These are phyloP conservation scores for Poeciliopsis retropinna DNA, from an alignment of 2,113 vertebrate genomes.

Conservation along the genomic window DNA sequence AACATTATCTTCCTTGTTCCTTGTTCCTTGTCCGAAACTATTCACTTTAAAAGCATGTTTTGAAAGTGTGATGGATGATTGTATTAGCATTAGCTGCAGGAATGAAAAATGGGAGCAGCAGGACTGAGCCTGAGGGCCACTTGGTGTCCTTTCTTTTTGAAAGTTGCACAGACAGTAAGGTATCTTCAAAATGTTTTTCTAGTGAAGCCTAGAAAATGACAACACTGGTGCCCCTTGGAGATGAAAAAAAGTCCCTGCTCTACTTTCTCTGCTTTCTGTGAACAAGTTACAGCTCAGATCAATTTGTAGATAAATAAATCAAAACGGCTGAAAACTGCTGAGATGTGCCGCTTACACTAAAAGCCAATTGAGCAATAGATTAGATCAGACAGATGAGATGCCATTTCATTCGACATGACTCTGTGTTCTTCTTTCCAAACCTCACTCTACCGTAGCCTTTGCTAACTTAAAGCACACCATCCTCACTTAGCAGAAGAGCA, in stretches of 20 bases:
- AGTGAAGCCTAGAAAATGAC: background rate
- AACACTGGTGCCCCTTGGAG: no score
- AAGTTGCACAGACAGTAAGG: background rate
- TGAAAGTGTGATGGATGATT: no score
- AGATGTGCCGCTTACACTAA: background rate
- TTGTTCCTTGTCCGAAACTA: no score
- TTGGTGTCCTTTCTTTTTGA: background rate
- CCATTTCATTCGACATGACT: background rate
- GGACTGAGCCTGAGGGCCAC: no score
- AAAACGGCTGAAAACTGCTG: background rate
- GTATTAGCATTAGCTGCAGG: no score
- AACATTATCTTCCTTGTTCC: no score
- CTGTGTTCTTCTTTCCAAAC: background rate
- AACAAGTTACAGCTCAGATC: background rate
- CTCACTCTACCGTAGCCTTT: background rate
- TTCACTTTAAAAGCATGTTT: no score
- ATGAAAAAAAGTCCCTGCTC: background rate
- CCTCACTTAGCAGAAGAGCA: no score
- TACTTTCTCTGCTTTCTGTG: background rate
- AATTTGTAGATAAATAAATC: background rate
- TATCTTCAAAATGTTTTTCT: background rate
- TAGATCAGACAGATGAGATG: background rate
- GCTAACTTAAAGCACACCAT: no score
- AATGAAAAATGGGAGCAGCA: no score
- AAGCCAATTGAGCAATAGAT: background rate